These are phyloP conservation scores for Campaea margaritaria DNA, from an alignment of 2,888 invertebrate species.

Conservation along the genomic window DNA sequence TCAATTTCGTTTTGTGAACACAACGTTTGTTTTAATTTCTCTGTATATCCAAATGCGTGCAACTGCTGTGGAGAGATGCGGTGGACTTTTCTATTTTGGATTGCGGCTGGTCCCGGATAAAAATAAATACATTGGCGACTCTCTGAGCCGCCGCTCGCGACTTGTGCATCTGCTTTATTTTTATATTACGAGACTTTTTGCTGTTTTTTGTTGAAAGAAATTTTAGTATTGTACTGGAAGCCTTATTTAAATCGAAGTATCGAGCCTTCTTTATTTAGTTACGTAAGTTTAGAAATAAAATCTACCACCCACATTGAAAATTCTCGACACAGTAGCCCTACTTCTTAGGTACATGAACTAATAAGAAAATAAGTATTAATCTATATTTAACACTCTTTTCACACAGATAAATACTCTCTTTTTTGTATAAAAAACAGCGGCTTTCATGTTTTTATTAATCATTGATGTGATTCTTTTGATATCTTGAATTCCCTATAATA, in stretches of 20 bases:
- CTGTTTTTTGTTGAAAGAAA: slow-evolving; percentile 19
- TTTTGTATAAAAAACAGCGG: too few relatives aligned
- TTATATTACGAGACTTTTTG: slow-evolving; percentile 41
- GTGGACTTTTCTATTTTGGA: slow-evolving; percentile 83
- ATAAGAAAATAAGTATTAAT: too few relatives aligned
- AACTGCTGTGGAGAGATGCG: slow-evolving; percentile 65
- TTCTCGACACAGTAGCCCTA: too few relatives aligned
- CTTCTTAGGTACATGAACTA: too few relatives aligned
- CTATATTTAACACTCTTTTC: too few relatives aligned
- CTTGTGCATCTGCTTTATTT: slow-evolving; percentile 60
- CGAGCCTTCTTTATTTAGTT: too few relatives aligned
- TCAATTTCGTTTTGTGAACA: slow-evolving; percentile 34
- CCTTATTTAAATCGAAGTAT: slow-evolving; percentile 15
- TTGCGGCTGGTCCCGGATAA: slow-evolving; percentile 67
- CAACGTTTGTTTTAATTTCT: slow-evolving; percentile 40
- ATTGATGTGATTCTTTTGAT: too few relatives aligned
- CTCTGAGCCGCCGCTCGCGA: slow-evolving; percentile 55
- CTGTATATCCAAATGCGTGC: slow-evolving; percentile 67
- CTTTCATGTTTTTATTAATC: too few relatives aligned
- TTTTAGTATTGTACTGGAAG: slow-evolving; percentile 30
- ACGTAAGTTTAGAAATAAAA: too few relatives aligned
- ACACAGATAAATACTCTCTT: too few relatives aligned
- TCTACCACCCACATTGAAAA: too few relatives aligned
- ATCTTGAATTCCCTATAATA: too few relatives aligned
- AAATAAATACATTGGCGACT: slow-evolving; percentile 79